A percentile compares a stretch with the other conserved stretches of the same genome.
phyloP scores from a whole-genome alignment of 2,113 vertebrate genomes.

The Cyprinodon tularosa region DNA sequence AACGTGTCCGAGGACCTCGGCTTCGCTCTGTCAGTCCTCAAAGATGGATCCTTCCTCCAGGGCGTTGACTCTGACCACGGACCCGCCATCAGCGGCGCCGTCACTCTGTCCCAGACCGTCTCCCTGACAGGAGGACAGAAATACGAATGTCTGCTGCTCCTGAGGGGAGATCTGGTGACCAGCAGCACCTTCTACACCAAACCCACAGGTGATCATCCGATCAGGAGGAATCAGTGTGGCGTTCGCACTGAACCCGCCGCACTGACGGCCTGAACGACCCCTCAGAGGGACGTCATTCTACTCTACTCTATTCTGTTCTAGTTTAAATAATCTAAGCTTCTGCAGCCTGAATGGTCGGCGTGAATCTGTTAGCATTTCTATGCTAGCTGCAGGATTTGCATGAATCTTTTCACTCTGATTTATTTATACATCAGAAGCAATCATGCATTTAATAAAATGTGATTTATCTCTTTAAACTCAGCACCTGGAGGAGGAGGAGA shows the following conservation, averaged over 20 bases:
- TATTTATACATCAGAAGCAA: no score
- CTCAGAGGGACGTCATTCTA: no score
- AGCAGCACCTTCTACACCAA: conserved; percentile 9
- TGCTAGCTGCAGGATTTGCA: no score
- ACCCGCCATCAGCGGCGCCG: rapidly evolving
- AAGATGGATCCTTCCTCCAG: not conserved
- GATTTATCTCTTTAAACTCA: no score
- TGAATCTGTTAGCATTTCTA: no score
- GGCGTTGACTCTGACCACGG: rapidly evolving
- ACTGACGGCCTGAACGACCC: no score
- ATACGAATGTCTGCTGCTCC: conserved; percentile 60
- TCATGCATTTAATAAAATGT: no score
- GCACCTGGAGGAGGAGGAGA: no score
- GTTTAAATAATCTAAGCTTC: no score
- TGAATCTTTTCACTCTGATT: no score
- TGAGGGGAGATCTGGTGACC: conserved; percentile 15
- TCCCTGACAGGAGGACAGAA: not conserved
- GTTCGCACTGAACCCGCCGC: not conserved
- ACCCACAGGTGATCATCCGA: conserved; percentile 27
- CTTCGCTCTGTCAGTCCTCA: conserved; percentile 42
- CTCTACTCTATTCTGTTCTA: no score
- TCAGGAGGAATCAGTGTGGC: not conserved
- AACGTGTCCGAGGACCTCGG: conserved; percentile 15
- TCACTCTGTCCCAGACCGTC: conserved; percentile 24
- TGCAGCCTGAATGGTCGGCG: no score